Base-by-base conservation (phyloP, 2,888 invertebrate species). In the Gymnocheta viridis region DNA sequence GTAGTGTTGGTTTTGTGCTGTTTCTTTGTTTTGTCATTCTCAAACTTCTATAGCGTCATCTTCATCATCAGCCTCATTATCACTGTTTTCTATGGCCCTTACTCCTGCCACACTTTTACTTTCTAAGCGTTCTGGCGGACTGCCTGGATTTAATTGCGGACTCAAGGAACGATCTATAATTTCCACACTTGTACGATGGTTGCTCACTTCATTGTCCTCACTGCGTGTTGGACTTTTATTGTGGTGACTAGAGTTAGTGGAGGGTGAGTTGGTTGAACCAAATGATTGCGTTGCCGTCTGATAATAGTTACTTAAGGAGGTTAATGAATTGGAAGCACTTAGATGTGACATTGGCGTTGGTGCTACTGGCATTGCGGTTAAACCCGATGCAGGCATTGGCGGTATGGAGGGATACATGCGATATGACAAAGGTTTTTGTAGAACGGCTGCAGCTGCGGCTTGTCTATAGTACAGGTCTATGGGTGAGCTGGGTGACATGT, bases 401-500 rank as follows among this genome's bases (percentile, higher is more conserved):
- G 91, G 90, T 87, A 92, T 89, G 88, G 93, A 87, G 86, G 93
- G 90, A 90, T 93, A 92, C 87, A 92, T 89, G 77, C 91, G 90
- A 92, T 96, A 96, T 86, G 97, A 96, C 89, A 98, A 93, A 1
- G 98, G 98, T 92, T 97, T 97, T 92, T 97, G 97, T 82, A 98
- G 92, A 73, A 96, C 96, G 0, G 94, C 95, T 1, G 96, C 94
- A 0, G 95, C 96, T 0, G 90, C 90, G 2, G 96, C 96, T 88
- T 96, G 96, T 22, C 96, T 93, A 92, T 97, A 97, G 91, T 96
- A 96, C 62, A 96, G 92, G 89, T 96, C 96, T 12, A 95, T 95
- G 1, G 96, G 94, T 84, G 95, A 94, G 0, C 95, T 94, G 79
- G 94, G 93, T 91, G 90, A 93, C 90, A 91, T 93, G 12, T 95